These are phyloP conservation scores for Limnephilus marmoratus DNA, from an alignment of 2,888 invertebrate species.

Conservation along the genomic window DNA sequence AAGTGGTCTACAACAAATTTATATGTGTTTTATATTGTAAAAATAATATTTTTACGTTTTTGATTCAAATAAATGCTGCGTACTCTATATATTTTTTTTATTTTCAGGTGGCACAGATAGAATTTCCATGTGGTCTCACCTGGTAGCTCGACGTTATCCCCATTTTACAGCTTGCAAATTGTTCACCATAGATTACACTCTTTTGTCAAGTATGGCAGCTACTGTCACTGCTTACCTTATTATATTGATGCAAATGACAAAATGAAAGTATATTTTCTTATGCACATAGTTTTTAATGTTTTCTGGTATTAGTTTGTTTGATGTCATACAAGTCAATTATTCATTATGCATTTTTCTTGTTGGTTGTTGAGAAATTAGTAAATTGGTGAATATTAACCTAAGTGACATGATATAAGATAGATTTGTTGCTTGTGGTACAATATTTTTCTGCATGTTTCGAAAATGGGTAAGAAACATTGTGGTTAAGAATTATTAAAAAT, in stretches of 20 bases:
- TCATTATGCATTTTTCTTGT: not conserved
- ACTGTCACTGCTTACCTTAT: slow-evolving; percentile 36
- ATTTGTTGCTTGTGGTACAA: not conserved
- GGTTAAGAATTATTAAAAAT: not conserved
- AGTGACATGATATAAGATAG: not conserved
- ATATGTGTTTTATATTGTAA: too few species aligned
- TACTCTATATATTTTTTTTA: not conserved
- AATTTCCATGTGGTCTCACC: slow-evolving; percentile 33
- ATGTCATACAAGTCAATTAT: not conserved
- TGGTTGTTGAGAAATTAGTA: not conserved
- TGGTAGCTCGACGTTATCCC: slow-evolving; percentile 17
- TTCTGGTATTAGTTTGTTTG: not conserved
- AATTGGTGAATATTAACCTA: too few species aligned
- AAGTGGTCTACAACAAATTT: too few species aligned
- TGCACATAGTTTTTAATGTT: not conserved
- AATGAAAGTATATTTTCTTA: not conserved
- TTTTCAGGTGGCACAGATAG: slow-evolving; percentile 22
- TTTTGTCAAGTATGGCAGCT: slow-evolving; percentile 34
- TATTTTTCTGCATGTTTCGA: too few species aligned
- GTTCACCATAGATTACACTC: slow-evolving; percentile 25
- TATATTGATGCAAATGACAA: slow-evolving; percentile 39
- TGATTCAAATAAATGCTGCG: not conserved
- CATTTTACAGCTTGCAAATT: slow-evolving; percentile 38
- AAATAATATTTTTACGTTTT: not conserved
- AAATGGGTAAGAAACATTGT: too few species aligned